Conservation (phyloP, 2,113 vertebrate species). For the Peromyscus californicus region DNA sequence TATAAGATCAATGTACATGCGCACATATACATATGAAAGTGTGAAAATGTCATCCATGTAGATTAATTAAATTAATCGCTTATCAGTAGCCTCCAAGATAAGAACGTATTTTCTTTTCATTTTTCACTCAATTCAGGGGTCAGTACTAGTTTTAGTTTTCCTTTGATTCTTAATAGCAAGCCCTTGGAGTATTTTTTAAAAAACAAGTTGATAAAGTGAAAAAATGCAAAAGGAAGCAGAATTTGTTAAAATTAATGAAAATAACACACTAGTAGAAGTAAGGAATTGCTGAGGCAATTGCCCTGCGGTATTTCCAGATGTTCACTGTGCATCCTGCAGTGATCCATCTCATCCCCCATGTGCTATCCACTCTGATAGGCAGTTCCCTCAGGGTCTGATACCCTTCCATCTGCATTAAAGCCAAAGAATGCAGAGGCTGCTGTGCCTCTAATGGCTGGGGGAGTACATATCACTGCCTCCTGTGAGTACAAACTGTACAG, state of each 20-base stretch:
- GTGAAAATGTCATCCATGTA: not conserved
- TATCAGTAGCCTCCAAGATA: not conserved
- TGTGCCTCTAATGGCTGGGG: constrained; percentile 1
- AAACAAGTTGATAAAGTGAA: constrained; percentile 33
- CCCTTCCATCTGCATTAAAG: constrained; percentile 44
- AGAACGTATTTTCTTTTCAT: not conserved
- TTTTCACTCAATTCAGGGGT: not conserved
- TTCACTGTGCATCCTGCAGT: constrained; percentile 46
- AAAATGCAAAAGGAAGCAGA: constrained; percentile 63
- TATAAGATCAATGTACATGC: not conserved
- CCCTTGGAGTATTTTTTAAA: not conserved
- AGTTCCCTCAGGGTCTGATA: constrained; percentile 28
- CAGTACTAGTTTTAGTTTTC: constrained; percentile 17
- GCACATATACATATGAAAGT: not conserved
- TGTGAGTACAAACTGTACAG: not conserved
- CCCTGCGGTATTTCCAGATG: constrained; percentile 62
- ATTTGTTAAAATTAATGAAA: constrained; percentile 60
- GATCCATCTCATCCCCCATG: not conserved
- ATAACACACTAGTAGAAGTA: constrained; percentile 52
- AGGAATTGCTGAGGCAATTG: constrained; percentile 58
- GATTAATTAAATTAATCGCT: not conserved
- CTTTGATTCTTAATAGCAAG: constrained; percentile 9
- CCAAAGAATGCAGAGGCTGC: not conserved
- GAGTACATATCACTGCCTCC: not conserved
- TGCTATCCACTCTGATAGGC: constrained; percentile 9